Conservation (phyloP, 2,113 vertebrate genomes). For the Amia ocellicauda region DNA sequence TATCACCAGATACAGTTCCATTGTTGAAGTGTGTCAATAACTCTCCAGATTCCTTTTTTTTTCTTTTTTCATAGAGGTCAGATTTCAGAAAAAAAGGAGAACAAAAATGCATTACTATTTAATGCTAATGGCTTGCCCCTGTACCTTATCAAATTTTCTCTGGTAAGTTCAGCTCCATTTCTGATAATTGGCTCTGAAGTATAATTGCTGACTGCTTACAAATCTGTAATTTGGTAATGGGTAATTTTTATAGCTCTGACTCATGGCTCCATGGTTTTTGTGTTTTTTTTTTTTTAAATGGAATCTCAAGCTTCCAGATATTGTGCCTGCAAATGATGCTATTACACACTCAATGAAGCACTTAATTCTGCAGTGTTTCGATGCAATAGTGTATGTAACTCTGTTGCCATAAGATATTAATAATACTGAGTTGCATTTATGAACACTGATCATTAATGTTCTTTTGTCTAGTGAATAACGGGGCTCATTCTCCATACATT, state of each 20-base stretch:
- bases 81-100: not conserved
- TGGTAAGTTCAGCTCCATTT: not conserved
- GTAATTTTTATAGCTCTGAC: slow-evolving; percentile 1
- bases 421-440: not conserved
- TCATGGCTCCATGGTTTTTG: not conserved
- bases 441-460: no score
- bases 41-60: not conserved
- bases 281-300: no score
- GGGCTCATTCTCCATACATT: no score
- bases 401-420: not conserved
- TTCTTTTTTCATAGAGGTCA: no score
- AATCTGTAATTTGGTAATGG: slow-evolving; percentile 5
- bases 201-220: slow-evolving; percentile 4
- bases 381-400: not conserved
- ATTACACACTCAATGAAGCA: slow-evolving; percentile 5
- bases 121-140: slow-evolving; percentile 8
- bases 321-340: not conserved
- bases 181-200: slow-evolving; percentile 3
- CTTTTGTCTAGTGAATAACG: no score
- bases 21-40: not conserved
- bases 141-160: not conserved
- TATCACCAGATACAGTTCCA: not conserved
- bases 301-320: not conserved
- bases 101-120: not conserved
- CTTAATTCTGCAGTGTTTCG: not conserved